A percentile compares a stretch with the other conserved stretches of the same genome.
Conservation (phyloP, 1,140 invertebrate genomes). For the Cydia amplana region DNA sequence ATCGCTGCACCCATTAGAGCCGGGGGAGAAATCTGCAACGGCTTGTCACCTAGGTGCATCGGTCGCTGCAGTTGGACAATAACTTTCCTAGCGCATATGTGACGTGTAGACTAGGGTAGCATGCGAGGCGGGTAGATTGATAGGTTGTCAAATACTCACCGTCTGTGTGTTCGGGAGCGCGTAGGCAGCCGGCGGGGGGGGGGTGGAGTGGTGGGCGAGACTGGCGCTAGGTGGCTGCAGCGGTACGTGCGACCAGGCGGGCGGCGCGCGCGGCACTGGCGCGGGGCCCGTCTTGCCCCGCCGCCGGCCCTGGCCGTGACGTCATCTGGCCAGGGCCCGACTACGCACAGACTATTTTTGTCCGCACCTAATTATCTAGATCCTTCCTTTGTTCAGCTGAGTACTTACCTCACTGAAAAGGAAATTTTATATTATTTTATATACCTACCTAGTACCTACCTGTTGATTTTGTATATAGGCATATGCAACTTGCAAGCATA, state of each 20-base stretch:
- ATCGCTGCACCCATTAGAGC: slow-evolving; percentile 15
- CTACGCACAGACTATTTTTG: slow-evolving; percentile 72
- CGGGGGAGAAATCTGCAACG: slow-evolving; percentile 67
- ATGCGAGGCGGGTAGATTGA: slow-evolving; percentile 40
- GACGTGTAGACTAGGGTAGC: slow-evolving; percentile 33
- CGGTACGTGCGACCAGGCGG: slow-evolving; percentile 68
- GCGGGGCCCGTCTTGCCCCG: slow-evolving; percentile 78
- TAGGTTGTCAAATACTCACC: slow-evolving; percentile 33
- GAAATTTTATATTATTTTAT: slow-evolving; percentile 64
- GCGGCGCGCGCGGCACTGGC: slow-evolving; percentile 77
- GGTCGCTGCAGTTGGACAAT: slow-evolving; percentile 52
- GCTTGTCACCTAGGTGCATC: slow-evolving; percentile 52
- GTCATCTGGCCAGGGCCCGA: slow-evolving; percentile 77
- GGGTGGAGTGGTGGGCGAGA: slow-evolving; percentile 43
- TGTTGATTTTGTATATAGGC: background rate
- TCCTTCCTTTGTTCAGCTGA: slow-evolving; percentile 71
- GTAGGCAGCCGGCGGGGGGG: slow-evolving; percentile 40
- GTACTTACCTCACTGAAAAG: slow-evolving; percentile 62
- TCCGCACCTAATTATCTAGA: slow-evolving; percentile 74
- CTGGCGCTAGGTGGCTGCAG: slow-evolving; percentile 40
- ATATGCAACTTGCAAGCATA: background rate
- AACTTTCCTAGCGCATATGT: slow-evolving; percentile 41
- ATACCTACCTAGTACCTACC: slow-evolving; percentile 43
- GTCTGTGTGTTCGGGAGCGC: slow-evolving; percentile 30
- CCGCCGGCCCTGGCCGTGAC: slow-evolving; percentile 73